Evolutionary conservation across 1,140 invertebrate species (phyloP), one percentile per base, ranked within the genome.

Genomic region (Leptoteleia sp.): DNA sequence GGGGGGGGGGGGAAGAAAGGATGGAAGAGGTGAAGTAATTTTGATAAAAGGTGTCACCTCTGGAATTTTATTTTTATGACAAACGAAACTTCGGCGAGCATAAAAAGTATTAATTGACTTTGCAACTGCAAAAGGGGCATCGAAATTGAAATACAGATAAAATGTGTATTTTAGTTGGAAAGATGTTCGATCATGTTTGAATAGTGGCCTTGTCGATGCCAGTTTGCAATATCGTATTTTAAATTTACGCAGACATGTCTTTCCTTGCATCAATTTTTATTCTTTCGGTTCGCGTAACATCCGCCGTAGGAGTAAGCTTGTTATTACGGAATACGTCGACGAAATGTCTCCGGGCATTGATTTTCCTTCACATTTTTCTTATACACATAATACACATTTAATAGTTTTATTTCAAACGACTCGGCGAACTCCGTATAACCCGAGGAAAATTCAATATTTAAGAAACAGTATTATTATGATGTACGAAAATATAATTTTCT

Each of bases 311-410:
- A 65, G 52, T 54, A 64, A 64, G 61, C 52, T 75, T 59, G 71
- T 75, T 75, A 75, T 61, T 67, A 59, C 31, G 71, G 52, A 59
- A 38, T 52, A 52, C 37, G 59, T 57, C 52, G 54, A 43, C 25
- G 38, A 67, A 67, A 75, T 75, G 71, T 75, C 71, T 75, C 52
- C 45, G 13, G 50, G 54, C 71, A 67, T 75, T 75, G 71, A 75
- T 75, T 75, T 75, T 75, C 61, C 17, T 52, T 35, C 27, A 22
- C 59, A 73, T 57, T 65, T 73, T 73, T 40, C 70, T 61, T 54
- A 11, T 48, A 73, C 50, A 47, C 48, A 62, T 62, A 62, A 72
- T 72, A 62, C 38, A 67, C 71, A 59, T 65, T 73, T 59, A 59
- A 75, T 61, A 75, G 71, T 65, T 65, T 75, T 65, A 57, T 75